A percentile compares a stretch with the other conserved stretches of the same genome.
phyloP scores from a whole-genome alignment of 2,113 vertebrate species.

The Tichodroma muraria region DNA sequence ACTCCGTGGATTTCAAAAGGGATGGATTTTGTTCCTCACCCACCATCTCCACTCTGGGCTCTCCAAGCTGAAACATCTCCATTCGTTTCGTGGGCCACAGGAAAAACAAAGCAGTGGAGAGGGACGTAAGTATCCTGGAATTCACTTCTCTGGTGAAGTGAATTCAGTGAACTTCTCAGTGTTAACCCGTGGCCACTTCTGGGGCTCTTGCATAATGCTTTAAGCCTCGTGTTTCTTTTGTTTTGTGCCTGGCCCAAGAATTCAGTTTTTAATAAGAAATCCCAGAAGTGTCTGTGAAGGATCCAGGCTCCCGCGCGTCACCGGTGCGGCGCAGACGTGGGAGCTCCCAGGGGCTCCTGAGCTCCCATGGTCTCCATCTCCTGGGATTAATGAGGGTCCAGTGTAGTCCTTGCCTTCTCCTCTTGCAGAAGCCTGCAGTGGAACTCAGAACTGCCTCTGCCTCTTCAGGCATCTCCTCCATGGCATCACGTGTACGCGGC shows the following conservation, averaged over 20 bases:
- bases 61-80: background rate
- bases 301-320: background rate
- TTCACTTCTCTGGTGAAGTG: background rate
- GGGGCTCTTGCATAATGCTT: background rate
- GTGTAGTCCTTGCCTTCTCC: background rate
- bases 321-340: rapidly evolving
- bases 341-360: background rate
- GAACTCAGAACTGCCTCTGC: background rate
- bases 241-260: background rate
- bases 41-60: rapidly evolving
- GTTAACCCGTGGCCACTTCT: background rate
- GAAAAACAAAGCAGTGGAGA: conserved; percentile 1
- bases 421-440: background rate
- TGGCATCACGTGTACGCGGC: background rate
- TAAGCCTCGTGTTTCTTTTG: background rate
- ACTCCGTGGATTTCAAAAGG: background rate
- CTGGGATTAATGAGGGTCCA: background rate
- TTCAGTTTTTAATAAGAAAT: background rate
- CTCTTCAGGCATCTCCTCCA: background rate
- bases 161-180: background rate
- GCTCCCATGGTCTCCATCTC: background rate
- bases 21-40: background rate
- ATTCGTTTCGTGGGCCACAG: background rate
- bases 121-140: background rate
- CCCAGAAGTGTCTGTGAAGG: conserved; percentile 20